phyloP scores from a whole-genome alignment of 2,888 invertebrate species.

The Eristalinus aeneus region DNA sequence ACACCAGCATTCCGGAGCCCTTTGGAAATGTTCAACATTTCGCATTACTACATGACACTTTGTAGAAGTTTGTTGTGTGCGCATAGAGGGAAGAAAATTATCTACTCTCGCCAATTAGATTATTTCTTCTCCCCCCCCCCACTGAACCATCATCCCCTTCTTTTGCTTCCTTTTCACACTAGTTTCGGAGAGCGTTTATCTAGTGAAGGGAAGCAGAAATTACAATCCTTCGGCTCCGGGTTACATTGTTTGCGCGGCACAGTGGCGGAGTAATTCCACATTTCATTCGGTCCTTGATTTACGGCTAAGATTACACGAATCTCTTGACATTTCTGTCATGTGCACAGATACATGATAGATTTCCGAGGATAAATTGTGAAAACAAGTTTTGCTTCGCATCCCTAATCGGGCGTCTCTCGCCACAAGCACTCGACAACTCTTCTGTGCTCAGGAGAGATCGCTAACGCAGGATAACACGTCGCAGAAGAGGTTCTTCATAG shows the following conservation, averaged over 20 bases:
- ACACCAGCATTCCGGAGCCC: neutral
- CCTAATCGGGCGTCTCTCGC: neutral
- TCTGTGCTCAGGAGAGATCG: neutral
- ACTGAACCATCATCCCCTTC: neutral
- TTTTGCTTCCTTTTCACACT: neutral
- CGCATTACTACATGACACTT: neutral
- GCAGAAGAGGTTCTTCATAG: neutral
- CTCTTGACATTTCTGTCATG: slow-evolving; percentile 1
- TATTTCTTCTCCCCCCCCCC: neutral
- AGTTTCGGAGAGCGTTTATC: neutral
- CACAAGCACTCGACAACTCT: neutral
- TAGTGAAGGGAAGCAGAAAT: neutral
- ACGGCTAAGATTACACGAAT: neutral
- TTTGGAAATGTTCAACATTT: neutral
- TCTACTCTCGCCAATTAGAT: neutral
- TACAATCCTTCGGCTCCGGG: neutral
- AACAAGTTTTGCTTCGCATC: neutral
- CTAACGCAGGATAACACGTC: neutral
- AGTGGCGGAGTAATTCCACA: neutral
- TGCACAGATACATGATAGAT: neutral
- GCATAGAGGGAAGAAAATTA: neutral
- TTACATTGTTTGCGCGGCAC: neutral
- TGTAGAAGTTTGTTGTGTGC: neutral
- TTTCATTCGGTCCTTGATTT: slow-evolving; percentile 40
- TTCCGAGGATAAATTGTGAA: neutral